Percentiles rank a stretch among this genome's conserved stretches.
Evolutionary conservation across 2,797 vertebrate species (phyloP).

Genomic region (Mus minutoides): DNA sequence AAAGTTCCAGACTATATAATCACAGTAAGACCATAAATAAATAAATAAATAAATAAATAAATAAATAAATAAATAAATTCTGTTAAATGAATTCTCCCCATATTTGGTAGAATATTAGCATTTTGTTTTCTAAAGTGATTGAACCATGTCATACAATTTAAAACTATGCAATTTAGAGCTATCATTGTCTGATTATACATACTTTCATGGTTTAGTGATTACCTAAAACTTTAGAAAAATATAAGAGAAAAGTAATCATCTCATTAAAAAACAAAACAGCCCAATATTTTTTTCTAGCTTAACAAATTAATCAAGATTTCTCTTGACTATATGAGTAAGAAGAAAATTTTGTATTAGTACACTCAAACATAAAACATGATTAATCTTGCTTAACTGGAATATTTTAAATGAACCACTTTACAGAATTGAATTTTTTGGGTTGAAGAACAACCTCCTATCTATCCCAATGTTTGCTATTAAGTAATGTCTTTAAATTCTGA

Average conservation of each 20-base stretch:
- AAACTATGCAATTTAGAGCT: background rate
- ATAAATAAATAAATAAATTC: background rate
- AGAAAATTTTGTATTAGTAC: constrained; percentile 63
- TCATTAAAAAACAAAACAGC: constrained; percentile 41
- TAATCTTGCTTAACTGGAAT: constrained; percentile 63
- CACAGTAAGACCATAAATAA: background rate
- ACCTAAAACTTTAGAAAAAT: constrained; percentile 32
- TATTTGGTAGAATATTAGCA: background rate
- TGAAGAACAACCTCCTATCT: constrained; percentile 50
- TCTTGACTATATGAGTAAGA: constrained; percentile 49
- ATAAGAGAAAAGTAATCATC: constrained; percentile 50
- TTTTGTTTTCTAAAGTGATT: constrained; percentile 33
- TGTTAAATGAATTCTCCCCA: background rate
- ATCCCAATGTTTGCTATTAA: constrained; percentile 61
- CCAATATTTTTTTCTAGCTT: constrained; percentile 29
- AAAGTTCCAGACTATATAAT: background rate
- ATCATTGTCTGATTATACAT: background rate
- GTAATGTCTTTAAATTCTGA: constrained; percentile 63
- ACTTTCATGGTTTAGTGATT: constrained; percentile 39
- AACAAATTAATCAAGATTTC: constrained; percentile 65
- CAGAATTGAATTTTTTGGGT: constrained; percentile 71
- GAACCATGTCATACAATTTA: background rate
- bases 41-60: background rate
- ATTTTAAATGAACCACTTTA: constrained; percentile 60
- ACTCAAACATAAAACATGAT: constrained; percentile 72